A percentile compares a stretch with the other conserved stretches of the same genome.
These are phyloP conservation scores for Leptinotarsa defecta DNA, from an alignment of 1,140 invertebrate genomes.

Conservation along the genomic window DNA sequence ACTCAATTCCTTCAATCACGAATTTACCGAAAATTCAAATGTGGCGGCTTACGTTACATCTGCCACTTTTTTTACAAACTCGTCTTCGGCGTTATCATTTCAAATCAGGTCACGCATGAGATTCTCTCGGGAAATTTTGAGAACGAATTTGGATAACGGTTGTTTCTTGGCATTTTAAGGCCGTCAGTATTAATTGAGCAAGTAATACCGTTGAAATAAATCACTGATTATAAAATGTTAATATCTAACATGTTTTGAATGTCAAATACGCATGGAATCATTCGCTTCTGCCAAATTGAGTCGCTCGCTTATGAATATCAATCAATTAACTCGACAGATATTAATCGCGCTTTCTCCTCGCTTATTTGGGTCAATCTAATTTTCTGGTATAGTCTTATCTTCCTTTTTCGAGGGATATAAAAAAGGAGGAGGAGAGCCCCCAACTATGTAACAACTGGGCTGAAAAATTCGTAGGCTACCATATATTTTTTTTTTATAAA, in stretches of 20 bases:
- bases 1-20: too few species aligned
- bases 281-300: background rate
- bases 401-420: too few species aligned
- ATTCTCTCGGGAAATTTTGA: background rate
- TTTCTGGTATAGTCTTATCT: too few species aligned
- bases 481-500: too few species aligned
- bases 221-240: background rate
- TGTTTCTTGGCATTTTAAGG: background rate
- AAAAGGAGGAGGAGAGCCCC: too few species aligned
- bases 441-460: too few species aligned
- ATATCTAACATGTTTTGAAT: background rate
- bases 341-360: too few species aligned
- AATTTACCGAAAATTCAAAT: too few species aligned
- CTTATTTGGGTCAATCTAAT: too few species aligned
- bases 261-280: background rate
- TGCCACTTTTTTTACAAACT: too few species aligned
- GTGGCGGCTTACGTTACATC: too few species aligned
- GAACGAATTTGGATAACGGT: background rate
- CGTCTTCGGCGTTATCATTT: background rate
- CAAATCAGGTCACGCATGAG: background rate
- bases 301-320: background rate
- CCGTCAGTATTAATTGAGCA: background rate
- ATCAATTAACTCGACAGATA: background rate
- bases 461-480: too few species aligned
- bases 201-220: constrained; percentile 3